Evolutionary conservation across 2,888 invertebrate species (phyloP).

Genomic region (Melolontha melolontha): DNA sequence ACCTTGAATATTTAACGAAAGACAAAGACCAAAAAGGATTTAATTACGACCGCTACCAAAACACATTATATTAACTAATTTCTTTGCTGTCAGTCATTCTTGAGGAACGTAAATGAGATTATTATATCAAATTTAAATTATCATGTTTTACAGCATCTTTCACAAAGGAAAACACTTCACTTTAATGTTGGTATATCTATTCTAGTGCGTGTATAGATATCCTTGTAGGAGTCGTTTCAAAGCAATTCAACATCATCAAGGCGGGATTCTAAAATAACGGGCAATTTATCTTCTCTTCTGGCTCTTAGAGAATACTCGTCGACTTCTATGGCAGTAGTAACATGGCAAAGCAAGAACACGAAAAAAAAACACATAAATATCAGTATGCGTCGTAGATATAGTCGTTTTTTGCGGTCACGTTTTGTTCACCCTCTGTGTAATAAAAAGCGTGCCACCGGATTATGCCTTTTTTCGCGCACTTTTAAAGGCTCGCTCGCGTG

Average conservation of each 20-base stretch:
- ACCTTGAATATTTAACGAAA: no score
- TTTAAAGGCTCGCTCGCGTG: conserved; percentile 20
- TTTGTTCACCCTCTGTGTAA: conserved; percentile 12
- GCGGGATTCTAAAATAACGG: conserved; percentile 25
- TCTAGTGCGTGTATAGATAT: not conserved
- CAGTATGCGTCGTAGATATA: conserved; percentile 34
- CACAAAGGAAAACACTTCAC: no score
- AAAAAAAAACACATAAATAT: conserved; percentile 29
- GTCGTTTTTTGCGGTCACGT: conserved; percentile 27
- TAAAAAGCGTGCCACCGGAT: conserved; percentile 30
- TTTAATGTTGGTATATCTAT: no score
- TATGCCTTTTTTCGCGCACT: conserved; percentile 28
- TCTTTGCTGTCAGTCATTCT: no score
- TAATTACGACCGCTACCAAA: no score
- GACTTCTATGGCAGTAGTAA: conserved; percentile 21
- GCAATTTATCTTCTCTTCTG: conserved; percentile 27
- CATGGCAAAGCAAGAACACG: conserved; percentile 9
- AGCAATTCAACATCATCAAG: conserved; percentile 4
- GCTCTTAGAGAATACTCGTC: conserved; percentile 13
- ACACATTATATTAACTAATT: no score
- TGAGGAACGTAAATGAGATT: no score
- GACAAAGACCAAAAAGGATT: no score
- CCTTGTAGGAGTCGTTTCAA: not conserved
- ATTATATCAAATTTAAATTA: no score
- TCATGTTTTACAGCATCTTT: no score